phyloP scores from a whole-genome alignment of 2,113 vertebrate species.

The Asarcornis scutulata region DNA sequence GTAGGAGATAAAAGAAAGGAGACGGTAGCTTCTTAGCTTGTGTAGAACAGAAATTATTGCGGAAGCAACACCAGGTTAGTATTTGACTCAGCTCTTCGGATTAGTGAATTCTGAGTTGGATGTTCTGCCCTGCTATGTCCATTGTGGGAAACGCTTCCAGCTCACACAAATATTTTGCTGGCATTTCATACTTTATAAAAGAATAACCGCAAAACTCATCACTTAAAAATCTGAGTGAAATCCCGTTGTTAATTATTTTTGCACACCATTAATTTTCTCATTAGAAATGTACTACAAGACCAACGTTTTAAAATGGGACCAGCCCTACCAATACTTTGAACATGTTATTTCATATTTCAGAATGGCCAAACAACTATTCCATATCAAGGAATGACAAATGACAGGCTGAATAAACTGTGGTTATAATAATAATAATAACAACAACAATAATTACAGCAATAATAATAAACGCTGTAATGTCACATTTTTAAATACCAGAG shows the following conservation, averaged over 20 bases:
- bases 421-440: too few species aligned
- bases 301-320: not conserved
- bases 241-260: not conserved
- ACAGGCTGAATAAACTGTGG: not conserved
- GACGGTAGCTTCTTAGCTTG: not conserved
- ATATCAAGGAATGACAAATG: not conserved
- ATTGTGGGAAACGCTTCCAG: not conserved
- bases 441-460: too few species aligned
- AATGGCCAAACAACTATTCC: not conserved
- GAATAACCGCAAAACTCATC: not conserved
- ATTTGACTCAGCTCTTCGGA: not conserved
- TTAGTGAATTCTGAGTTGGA: not conserved
- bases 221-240: not conserved
- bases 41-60: not conserved
- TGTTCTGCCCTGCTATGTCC: not conserved
- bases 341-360: not conserved
- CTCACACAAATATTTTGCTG: not conserved
- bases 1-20: not conserved
- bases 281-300: not conserved
- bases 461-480: not conserved
- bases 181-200: not conserved
- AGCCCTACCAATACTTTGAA: not conserved
- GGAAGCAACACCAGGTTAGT: not conserved
- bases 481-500: not conserved
- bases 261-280: not conserved